These are phyloP conservation scores for Phymanthus crucifer DNA, from an alignment of 92 coral and sea anemone species.

Conservation along the genomic window DNA sequence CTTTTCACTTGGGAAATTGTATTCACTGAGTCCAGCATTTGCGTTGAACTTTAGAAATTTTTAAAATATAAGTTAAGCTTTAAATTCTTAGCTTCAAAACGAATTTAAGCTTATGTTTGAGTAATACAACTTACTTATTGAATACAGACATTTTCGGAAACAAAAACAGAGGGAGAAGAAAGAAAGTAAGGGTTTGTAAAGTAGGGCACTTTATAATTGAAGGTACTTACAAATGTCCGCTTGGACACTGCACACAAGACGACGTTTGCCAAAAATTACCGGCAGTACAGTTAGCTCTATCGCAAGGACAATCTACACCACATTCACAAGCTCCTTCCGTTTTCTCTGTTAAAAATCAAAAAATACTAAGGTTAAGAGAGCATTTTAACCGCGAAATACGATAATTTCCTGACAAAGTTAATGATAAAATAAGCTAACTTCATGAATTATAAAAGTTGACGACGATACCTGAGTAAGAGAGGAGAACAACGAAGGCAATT, in stretches of 20 bases:
- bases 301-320: slow-evolving; percentile 85
- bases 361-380: neutral
- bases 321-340: slow-evolving; percentile 76
- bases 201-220: neutral
- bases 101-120: no score
- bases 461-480: slow-evolving; percentile 32
- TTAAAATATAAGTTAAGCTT: no score
- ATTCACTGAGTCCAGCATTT: no score
- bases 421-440: neutral
- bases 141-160: neutral
- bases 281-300: slow-evolving; percentile 79
- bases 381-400: neutral
- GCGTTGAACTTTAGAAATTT: no score
- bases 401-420: neutral
- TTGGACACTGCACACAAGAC: slow-evolving; percentile 86
- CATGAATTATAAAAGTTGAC: slow-evolving; percentile 3
- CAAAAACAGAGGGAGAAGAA: neutral
- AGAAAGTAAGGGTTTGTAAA: neutral
- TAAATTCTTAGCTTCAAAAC: no score
- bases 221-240: slow-evolving; percentile 92
- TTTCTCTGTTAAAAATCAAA: slow-evolving; percentile 37
- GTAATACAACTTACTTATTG: neutral
- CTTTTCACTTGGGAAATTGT: no score
- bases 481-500: slow-evolving; percentile 10
- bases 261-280: slow-evolving; percentile 86